Conservation (phyloP, 1,140 invertebrate species). For the Lethocerus indicus region DNA sequence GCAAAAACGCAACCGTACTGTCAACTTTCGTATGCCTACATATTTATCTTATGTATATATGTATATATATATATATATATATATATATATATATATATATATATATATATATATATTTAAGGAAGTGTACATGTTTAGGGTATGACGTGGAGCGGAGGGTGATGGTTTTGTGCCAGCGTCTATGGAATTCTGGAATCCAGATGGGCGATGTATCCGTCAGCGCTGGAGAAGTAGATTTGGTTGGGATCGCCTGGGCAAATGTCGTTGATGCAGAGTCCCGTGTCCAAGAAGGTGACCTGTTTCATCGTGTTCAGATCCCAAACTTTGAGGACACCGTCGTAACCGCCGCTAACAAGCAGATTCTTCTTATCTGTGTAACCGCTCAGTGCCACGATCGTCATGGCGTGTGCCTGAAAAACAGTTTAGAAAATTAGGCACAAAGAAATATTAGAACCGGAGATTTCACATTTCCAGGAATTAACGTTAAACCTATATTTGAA, state of each 20-base stretch:
- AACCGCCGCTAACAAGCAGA: constrained; percentile 25
- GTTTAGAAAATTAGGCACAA: neutral
- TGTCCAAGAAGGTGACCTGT: constrained; percentile 16
- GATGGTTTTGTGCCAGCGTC: too few relatives aligned
- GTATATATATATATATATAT: too few relatives aligned
- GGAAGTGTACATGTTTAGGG: too few relatives aligned
- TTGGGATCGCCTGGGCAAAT: constrained; percentile 22
- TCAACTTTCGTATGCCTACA: too few relatives aligned
- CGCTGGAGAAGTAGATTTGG: constrained; percentile 23
- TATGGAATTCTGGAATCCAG: constrained; percentile 7
- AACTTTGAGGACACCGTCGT: constrained; percentile 26
- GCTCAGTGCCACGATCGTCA: constrained; percentile 25
- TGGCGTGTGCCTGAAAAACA: constrained; percentile 23
- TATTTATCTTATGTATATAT: too few relatives aligned
- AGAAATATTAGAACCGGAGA: constrained; percentile 1
- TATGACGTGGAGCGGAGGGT: too few relatives aligned
- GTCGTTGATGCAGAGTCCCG: constrained; percentile 24
- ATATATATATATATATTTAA: too few relatives aligned
- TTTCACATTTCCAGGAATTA: neutral
- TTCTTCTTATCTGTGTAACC: constrained; percentile 17
- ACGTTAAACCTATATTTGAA: neutral
- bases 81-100: too few relatives aligned
- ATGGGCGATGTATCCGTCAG: constrained; percentile 21
- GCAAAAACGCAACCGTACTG: too few relatives aligned
- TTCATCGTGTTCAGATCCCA: constrained; percentile 22